These are phyloP conservation scores for Macrotus californicus DNA, from an alignment of 2,113 vertebrate genomes.

Conservation along the genomic window DNA sequence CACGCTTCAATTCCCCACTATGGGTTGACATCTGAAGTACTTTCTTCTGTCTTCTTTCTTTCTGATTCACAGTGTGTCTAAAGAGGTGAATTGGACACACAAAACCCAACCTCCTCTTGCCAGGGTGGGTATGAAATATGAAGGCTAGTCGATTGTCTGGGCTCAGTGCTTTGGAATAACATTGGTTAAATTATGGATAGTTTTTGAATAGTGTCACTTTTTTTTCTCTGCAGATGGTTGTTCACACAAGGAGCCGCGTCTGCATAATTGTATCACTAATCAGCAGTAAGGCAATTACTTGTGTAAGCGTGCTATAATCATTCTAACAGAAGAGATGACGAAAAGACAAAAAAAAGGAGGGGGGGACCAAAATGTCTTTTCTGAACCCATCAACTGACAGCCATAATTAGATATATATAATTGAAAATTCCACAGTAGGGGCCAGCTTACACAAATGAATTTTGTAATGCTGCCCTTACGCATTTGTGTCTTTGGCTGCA, in stretches of 20 bases:
- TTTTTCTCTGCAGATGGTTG: conserved; percentile 92
- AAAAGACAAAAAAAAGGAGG: conserved; percentile 87
- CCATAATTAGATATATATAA: conserved; percentile 98
- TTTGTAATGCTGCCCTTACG: conserved; percentile 82
- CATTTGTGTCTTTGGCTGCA: conserved; percentile 82
- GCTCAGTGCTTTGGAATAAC: conserved; percentile 89
- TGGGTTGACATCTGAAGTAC: conserved; percentile 82
- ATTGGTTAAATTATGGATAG: conserved; percentile 97
- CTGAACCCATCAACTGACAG: conserved; percentile 92
- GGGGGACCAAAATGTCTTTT: conserved; percentile 92
- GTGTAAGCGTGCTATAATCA: conserved; percentile 99
- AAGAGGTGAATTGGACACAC: conserved; percentile 87
- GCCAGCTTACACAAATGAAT: conserved; percentile 87
- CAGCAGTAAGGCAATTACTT: conserved; percentile 99
- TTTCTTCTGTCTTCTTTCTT: conserved; percentile 82
- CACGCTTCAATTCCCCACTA: conserved; percentile 84
- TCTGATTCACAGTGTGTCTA: conserved; percentile 84
- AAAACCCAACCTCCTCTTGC: conserved; percentile 84
- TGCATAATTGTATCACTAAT: conserved; percentile 99
- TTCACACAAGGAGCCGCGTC: conserved; percentile 94
- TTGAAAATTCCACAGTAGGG: conserved; percentile 91
- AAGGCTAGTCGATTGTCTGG: conserved; percentile 84
- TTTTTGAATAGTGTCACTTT: conserved; percentile 93
- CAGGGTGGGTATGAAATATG: conserved; percentile 91
- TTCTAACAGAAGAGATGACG: conserved; percentile 92